Conservation (phyloP, 2,888 invertebrate genomes). For the Lymantria monacha region DNA sequence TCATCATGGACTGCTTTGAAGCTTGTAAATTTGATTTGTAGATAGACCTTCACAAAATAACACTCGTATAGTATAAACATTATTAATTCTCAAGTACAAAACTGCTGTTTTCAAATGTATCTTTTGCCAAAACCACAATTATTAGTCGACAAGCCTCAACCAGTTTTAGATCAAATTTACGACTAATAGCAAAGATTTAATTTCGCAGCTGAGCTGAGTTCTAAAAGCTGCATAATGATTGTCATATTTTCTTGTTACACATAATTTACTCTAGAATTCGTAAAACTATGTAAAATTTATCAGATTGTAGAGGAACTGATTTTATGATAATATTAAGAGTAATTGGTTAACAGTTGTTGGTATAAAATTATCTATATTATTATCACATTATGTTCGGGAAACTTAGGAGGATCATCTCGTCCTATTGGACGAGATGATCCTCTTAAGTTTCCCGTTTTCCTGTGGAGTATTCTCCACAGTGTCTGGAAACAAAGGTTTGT, state of each 20-base stretch:
- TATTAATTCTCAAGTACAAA: not conserved
- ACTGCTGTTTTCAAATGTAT: constrained; percentile 1
- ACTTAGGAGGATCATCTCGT: no score
- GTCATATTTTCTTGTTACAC: not conserved
- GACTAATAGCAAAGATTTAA: constrained; percentile 1
- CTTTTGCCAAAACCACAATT: constrained; percentile 13
- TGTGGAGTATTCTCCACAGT: no score
- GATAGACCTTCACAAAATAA: not conserved
- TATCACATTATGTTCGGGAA: no score
- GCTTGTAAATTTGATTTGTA: not conserved
- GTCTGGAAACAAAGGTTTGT: no score
- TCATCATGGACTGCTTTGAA: no score
- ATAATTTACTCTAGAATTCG: constrained; percentile 2
- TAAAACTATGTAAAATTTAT: not conserved
- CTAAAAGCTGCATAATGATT: constrained; percentile 3
- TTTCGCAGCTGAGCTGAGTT: constrained; percentile 1
- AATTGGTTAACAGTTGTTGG: no score
- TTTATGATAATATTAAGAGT: no score
- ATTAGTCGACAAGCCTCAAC: constrained; percentile 18
- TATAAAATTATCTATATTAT: no score
- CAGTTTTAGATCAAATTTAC: constrained; percentile 19
- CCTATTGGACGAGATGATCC: no score
- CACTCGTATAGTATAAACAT: not conserved
- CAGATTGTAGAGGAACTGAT: not conserved
- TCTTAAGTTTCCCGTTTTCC: no score